Base-by-base conservation (phyloP, 2,113 vertebrate species). In the Bufo gargarizans region DNA sequence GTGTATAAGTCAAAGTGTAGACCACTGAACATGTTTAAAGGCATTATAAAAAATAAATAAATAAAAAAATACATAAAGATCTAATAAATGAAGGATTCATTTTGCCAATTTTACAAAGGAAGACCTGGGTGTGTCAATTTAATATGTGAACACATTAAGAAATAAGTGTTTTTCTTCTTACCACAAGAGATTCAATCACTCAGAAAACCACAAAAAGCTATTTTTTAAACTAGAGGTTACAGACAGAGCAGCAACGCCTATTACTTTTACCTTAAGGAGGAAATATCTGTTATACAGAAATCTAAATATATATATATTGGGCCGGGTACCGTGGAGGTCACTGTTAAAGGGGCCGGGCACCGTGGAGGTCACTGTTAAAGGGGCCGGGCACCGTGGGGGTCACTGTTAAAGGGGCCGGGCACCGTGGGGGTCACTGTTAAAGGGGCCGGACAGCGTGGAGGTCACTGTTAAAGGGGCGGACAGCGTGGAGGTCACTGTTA, bases 111-210 rank as follows among this genome's bases (percentile, higher is more conserved):
- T 49, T 50, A 83, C 43, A 65, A 16, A 88, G 47, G 59, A 69
- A 85, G 71, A 45, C 13, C 58, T 79, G 91, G 93, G 92, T 92
- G 92, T 91, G 91, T 89, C 90, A 69, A 53, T 71, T 89, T 89
- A 53, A 90, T 84, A 90, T 76, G 82, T 81, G 65, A 84, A 77
- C 3, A 87, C 76, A 82, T n/a, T 74, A 74, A 71, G 10, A 86
- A 61, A 50, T 20, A 58, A 50, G 20, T 91, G 91, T 93, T 91
- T 86, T 84, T 49, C 90, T 88, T 91, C 81, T 86, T 89, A 84
- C 82, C 84, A 89, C 69, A 22, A 61, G 89, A 58, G 47, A 84
- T 84, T 50, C 13, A 84, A 84, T 53, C 49, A 55, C n/a, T 71
- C 67, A 50, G 92, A 90, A 93, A 87, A 91, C 91, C 55, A 56